Conservation (phyloP, 2,888 invertebrate genomes). For the Orchesellides sinensis region DNA sequence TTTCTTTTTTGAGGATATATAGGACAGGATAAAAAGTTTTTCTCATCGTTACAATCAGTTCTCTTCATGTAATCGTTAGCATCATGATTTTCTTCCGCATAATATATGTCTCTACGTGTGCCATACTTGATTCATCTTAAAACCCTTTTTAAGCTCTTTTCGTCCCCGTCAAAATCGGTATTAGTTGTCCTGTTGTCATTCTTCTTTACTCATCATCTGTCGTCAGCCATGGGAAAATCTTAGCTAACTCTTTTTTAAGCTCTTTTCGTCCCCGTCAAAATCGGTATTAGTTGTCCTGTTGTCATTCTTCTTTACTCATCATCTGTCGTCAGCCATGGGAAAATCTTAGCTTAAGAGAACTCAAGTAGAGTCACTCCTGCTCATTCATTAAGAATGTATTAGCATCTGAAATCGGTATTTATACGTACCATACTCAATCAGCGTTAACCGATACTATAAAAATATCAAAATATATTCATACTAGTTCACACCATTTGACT, state of each 20-base stretch:
- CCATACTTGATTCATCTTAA: slow-evolving; percentile 40
- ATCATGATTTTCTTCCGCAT: not conserved
- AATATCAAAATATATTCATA: too few relatives aligned
- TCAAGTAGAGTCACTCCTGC: slow-evolving; percentile 20
- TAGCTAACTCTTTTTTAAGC: slow-evolving; percentile 56
- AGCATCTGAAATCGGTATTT: too few relatives aligned
- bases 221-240: slow-evolving; percentile 55
- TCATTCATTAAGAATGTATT: slow-evolving; percentile 41
- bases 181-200: slow-evolving; percentile 52
- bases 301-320: slow-evolving; percentile 33
- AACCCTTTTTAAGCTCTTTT: slow-evolving; percentile 62
- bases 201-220: slow-evolving; percentile 20
- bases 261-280: slow-evolving; percentile 63
- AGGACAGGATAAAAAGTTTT: slow-evolving; percentile 24
- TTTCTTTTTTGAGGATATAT: slow-evolving; percentile 5
- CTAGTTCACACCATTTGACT: too few relatives aligned
- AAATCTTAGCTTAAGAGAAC: slow-evolving; percentile 49
- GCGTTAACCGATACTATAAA: too few relatives aligned
- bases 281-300: slow-evolving; percentile 55
- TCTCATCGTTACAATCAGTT: slow-evolving; percentile 31
- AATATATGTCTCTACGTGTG: slow-evolving; percentile 2
- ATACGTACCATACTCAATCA: too few relatives aligned
- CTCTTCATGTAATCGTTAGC: not conserved
- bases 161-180: slow-evolving; percentile 60
- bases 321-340: slow-evolving; percentile 56